Percentiles rank a stretch among this genome's conserved stretches.
phyloP scores from a whole-genome alignment of 2,113 vertebrate species.

The Macroglossus sobrinus region DNA sequence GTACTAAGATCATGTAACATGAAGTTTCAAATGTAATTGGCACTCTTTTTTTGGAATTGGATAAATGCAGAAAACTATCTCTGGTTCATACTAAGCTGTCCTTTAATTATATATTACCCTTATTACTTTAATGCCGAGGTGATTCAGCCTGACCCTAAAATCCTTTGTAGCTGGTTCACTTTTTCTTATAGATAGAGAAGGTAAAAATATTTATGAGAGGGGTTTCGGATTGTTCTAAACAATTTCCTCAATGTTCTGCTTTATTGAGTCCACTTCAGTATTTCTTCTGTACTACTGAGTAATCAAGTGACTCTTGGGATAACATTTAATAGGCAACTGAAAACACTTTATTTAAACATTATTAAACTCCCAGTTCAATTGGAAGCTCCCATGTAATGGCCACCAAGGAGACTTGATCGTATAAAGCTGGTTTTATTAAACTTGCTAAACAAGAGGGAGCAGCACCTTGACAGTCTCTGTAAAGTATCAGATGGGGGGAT shows the following conservation, averaged over 20 bases:
- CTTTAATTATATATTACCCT: constrained; percentile 42
- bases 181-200: constrained; percentile 20
- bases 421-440: neutral
- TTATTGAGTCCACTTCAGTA: neutral
- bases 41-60: constrained; percentile 47
- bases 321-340: neutral
- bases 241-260: neutral
- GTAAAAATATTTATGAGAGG: neutral
- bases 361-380: neutral
- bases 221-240: neutral
- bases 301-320: neutral
- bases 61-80: constrained; percentile 62
- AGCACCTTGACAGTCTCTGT: neutral
- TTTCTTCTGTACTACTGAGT: neutral
- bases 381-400: neutral
- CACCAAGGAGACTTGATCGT: neutral
- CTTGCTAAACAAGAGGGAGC: neutral
- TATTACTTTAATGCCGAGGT: constrained; percentile 38
- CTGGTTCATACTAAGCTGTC: neutral
- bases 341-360: constrained; percentile 12
- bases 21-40: constrained; percentile 64
- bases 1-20: neutral
- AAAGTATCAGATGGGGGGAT: neutral
- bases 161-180: neutral
- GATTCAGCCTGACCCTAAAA: constrained; percentile 11